Conservation (phyloP, 2,797 vertebrate species). For the Microctenopoma lineatum region DNA sequence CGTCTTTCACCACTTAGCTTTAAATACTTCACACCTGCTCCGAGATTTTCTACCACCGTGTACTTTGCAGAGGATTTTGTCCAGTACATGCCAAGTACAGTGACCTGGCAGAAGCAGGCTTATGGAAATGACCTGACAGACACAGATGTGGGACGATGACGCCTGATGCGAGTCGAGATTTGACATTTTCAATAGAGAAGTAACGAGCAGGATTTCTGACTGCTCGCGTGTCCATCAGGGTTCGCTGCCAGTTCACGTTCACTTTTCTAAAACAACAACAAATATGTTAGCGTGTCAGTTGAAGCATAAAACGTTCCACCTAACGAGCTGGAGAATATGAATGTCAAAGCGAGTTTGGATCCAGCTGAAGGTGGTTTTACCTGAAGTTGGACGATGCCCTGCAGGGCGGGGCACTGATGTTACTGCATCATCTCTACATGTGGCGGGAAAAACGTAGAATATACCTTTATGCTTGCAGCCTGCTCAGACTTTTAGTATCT, state of each 20-base stretch:
- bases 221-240: slow-evolving; percentile 10
- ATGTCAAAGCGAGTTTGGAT: slow-evolving; percentile 41
- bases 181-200: not conserved
- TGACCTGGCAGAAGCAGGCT: slow-evolving; percentile 15
- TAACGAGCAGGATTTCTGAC: not conserved
- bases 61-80: slow-evolving; percentile 37
- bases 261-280: slow-evolving; percentile 20
- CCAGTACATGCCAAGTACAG: slow-evolving; percentile 36
- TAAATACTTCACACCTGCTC: slow-evolving; percentile 46
- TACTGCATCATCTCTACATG: slow-evolving; percentile 8
- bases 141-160: not conserved
- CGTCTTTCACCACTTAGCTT: slow-evolving; percentile 58
- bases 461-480: slow-evolving; percentile 74
- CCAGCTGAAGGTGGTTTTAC: not conserved
- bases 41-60: slow-evolving; percentile 42
- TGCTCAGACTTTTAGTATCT: slow-evolving; percentile 66
- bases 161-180: not conserved
- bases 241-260: slow-evolving; percentile 35
- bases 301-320: slow-evolving; percentile 69
- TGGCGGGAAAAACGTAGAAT: slow-evolving; percentile 43
- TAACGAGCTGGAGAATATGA: slow-evolving; percentile 38
- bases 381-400: slow-evolving; percentile 54
- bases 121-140: slow-evolving; percentile 21
- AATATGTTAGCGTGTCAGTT: slow-evolving; percentile 10
- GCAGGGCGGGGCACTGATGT: slow-evolving; percentile 70